Percentiles rank a stretch among this genome's conserved stretches.
These are phyloP conservation scores for Ariopsis seemanni DNA, from an alignment of 2,113 vertebrate genomes.

Conservation along the genomic window DNA sequence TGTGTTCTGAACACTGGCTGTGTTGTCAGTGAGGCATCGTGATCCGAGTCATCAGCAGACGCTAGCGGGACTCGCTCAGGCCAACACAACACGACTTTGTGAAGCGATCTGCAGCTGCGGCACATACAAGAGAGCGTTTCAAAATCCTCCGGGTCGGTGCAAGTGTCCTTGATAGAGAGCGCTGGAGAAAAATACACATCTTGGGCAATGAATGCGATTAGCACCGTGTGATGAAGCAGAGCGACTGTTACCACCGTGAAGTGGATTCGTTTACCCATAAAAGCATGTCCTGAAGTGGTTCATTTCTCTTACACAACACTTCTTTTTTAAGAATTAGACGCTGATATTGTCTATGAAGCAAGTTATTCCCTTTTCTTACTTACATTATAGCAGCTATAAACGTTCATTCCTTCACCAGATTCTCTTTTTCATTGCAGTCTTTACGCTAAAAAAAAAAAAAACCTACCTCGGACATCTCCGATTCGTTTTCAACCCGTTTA, in stretches of 20 bases:
- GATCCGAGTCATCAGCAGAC: slow-evolving; percentile 15
- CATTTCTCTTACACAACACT: neutral
- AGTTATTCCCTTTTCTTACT: neutral
- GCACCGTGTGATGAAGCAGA: too few relatives aligned
- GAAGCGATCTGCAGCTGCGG: slow-evolving; percentile 21
- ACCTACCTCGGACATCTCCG: too few relatives aligned
- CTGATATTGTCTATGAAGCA: neutral
- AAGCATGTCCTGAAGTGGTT: neutral
- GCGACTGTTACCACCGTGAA: neutral
- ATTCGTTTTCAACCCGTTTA: too few relatives aligned
- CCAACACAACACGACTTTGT: slow-evolving; percentile 30
- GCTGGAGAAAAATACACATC: neutral
- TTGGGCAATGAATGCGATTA: neutral
- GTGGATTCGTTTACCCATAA: neutral
- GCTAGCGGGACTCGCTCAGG: neutral
- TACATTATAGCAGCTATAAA: neutral
- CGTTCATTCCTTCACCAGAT: neutral
- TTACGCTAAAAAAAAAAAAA: too few relatives aligned
- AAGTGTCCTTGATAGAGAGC: neutral
- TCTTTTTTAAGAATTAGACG: neutral
- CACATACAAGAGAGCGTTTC: neutral
- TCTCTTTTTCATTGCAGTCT: too few relatives aligned
- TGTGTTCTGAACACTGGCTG: neutral
- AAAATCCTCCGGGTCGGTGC: neutral
- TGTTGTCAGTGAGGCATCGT: neutral